Conservation (phyloP, 2,888 invertebrate genomes). For the Lathronympha strigana region DNA sequence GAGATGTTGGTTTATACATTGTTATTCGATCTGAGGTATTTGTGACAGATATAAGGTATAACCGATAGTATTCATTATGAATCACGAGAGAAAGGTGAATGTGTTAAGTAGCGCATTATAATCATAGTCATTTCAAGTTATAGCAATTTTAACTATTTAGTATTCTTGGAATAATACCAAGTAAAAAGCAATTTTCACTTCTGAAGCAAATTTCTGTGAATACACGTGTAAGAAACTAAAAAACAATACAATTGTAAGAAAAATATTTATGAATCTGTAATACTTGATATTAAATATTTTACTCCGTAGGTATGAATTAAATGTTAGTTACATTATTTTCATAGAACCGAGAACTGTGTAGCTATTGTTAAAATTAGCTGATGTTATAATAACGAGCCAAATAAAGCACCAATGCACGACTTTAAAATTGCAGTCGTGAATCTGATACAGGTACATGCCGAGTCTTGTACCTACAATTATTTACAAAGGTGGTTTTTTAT, state of each 20-base stretch:
- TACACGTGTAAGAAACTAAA: too few relatives aligned
- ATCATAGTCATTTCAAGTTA: too few relatives aligned
- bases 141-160: too few relatives aligned
- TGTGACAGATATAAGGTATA: neutral
- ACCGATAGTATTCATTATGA: neutral
- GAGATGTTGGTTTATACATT: constrained; percentile 26
- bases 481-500: constrained; percentile 20
- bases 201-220: too few relatives aligned
- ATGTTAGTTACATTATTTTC: neutral
- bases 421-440: constrained; percentile 37
- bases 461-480: constrained; percentile 29
- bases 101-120: neutral
- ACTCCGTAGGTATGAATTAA: neutral
- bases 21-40: neutral
- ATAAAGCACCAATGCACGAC: constrained; percentile 33
- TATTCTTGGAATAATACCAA: too few relatives aligned
- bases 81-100: neutral
- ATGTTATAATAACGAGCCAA: constrained; percentile 25
- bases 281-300: constrained; percentile 10
- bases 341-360: neutral
- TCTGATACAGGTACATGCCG: constrained; percentile 29
- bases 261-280: too few relatives aligned
- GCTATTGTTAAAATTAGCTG: constrained; percentile 32
- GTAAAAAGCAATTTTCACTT: too few relatives aligned
- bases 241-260: too few relatives aligned